Base-by-base conservation (phyloP, 2,797 vertebrate genomes). In the Acanthurus leucopareius region DNA sequence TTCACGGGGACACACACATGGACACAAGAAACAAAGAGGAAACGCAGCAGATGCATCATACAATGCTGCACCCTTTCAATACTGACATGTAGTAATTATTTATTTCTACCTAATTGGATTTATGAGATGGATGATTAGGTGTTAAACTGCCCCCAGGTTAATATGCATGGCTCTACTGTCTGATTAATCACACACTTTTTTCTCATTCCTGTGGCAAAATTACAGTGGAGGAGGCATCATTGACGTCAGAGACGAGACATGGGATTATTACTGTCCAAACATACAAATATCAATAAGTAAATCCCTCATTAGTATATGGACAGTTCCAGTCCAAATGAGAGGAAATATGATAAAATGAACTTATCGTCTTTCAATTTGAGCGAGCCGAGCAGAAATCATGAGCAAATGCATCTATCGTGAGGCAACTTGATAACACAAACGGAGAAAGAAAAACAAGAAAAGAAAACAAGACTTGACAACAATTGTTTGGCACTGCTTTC, bases 81-180 rank as follows among this genome's bases (percentile, higher is more conserved):
- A 60, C 42, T 65, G 58, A 40, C 73, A 45, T 17, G 19, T n/a
- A 3, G 48, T 71, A 74, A 75, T 73, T 67, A 80, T 77, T 67
- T 38, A 69, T 53, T 11, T 51, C 16, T 16, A 44, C n/a, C 9
- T 57, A 80, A 80, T 65, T 73, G 45, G 52, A 73, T 80, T 83
- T 45, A 22, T 47, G 66, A 42, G 74, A 78, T 68, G 61, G 42
- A 80, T 40, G 25, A 17, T n/a, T 42, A 61, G 58, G 54, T 52
- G 16, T 73, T 22, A 52, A 85, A 25, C 28, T 54, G 45, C 58
- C 48, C 38, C 7, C 4, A 10, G 62, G 58, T 35, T 56, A 45
- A 42, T 20, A 45, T 60, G 10, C 66, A 16, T 3, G 45, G 22
- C 17, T 16, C 10, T 9, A 38, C 28, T 16, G 14, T 42, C 22